Percentiles rank a stretch among this genome's conserved stretches.
Conservation (phyloP, 2,113 vertebrate genomes). For the Bolborhynchus lineola region DNA sequence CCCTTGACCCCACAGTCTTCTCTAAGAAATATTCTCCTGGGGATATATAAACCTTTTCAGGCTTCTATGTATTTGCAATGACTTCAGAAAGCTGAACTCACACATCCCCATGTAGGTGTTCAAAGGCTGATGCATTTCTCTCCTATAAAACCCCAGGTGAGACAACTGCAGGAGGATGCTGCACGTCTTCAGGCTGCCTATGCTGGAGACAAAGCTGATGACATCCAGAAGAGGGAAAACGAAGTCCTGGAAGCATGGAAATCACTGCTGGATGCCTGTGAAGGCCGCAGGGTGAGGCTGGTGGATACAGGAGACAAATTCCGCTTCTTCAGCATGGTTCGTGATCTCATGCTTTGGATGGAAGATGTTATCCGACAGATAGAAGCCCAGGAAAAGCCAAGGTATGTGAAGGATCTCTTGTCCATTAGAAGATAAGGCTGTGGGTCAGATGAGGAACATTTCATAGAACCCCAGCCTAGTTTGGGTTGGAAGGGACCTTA, state of each 20-base stretch:
- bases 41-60: not conserved
- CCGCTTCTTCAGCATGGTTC: slow-evolving; percentile 96
- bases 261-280: slow-evolving; percentile 86
- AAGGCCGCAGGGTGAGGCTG: slow-evolving; percentile 84
- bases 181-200: slow-evolving; percentile 95
- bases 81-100: not conserved
- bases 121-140: not conserved
- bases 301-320: slow-evolving; percentile 95
- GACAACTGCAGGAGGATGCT: slow-evolving; percentile 95
- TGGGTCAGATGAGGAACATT: not conserved
- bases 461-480: not conserved
- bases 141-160: slow-evolving; percentile 76
- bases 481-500: not conserved
- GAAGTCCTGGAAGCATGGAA: slow-evolving; percentile 95
- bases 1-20: not conserved
- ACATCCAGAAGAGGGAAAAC: slow-evolving; percentile 92
- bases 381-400: slow-evolving; percentile 94
- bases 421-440: not conserved
- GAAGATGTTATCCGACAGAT: slow-evolving; percentile 96
- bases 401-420: slow-evolving; percentile 64
- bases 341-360: slow-evolving; percentile 98
- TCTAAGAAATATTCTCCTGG: not conserved
- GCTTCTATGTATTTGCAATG: not conserved
- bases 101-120: not conserved
- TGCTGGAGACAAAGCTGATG: slow-evolving; percentile 95